Conservation (phyloP, 2,113 vertebrate species). For the Choloepus hoffmanni region DNA sequence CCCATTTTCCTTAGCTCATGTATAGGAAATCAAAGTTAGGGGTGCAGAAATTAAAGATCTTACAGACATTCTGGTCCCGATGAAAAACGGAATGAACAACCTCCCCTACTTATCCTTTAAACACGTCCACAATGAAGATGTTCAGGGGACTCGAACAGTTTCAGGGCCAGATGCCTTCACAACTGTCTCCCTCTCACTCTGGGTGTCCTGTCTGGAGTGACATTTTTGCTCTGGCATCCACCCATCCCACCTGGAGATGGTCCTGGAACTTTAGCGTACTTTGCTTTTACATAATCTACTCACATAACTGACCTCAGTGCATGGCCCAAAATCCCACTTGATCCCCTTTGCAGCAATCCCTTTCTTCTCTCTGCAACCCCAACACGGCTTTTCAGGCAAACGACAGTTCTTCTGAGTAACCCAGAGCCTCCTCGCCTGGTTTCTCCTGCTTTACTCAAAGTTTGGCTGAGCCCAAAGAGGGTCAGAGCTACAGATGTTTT, state of each 20-base stretch:
- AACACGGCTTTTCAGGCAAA: not conserved
- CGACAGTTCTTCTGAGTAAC: not conserved
- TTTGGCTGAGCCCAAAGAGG: not conserved
- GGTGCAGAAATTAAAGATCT: not conserved
- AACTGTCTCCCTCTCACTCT: not conserved
- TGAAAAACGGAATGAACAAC: not conserved
- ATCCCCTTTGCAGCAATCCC: not conserved
- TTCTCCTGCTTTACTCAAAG: not conserved
- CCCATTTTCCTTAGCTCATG: not conserved
- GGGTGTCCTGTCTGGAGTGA: not conserved
- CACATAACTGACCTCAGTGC: not conserved
- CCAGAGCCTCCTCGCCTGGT: not conserved
- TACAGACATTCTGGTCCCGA: slow-evolving; percentile 52
- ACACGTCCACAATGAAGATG: not conserved
- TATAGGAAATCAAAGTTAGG: not conserved
- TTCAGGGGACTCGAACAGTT: not conserved
- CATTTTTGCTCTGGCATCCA: not conserved
- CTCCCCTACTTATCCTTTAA: not conserved
- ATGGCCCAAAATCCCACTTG: not conserved
- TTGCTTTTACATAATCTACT: not conserved
- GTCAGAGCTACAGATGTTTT: not conserved
- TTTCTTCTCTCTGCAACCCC: not conserved
- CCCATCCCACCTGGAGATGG: not conserved
- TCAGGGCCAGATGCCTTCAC: not conserved
- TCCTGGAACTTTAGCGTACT: not conserved